phyloP scores from a whole-genome alignment of 2,797 vertebrate species.

The Anolis apletophallus region DNA sequence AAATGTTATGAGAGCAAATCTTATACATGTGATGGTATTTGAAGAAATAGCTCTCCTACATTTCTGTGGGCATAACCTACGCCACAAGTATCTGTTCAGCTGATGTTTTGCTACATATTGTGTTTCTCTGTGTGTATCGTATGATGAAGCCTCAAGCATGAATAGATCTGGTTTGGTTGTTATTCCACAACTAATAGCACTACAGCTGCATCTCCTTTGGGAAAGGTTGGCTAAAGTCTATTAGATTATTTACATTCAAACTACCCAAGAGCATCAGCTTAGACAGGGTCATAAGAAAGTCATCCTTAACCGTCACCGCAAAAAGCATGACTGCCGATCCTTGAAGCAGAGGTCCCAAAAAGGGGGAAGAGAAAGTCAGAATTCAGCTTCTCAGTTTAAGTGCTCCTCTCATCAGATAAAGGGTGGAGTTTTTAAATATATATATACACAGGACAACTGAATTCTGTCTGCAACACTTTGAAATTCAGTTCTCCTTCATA shows the following conservation, averaged over 20 bases:
- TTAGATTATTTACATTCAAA: conserved; percentile 59
- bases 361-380: conserved; percentile 55
- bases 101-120: conserved; percentile 13
- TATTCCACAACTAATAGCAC: conserved; percentile 40
- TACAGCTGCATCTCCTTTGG: conserved; percentile 24
- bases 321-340: conserved; percentile 59
- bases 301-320: conserved; percentile 48
- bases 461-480: conserved; percentile 56
- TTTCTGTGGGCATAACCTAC: conserved; percentile 41
- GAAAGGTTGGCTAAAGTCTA: conserved; percentile 51
- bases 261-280: conserved; percentile 51
- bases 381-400: conserved; percentile 56
- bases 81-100: conserved; percentile 17
- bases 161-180: conserved; percentile 30
- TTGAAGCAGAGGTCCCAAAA: conserved; percentile 54
- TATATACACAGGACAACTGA: conserved; percentile 45
- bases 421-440: conserved; percentile 59
- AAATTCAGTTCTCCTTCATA: conserved; percentile 60
- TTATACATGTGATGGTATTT: not conserved
- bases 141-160: conserved; percentile 29
- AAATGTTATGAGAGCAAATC: not conserved
- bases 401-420: conserved; percentile 59
- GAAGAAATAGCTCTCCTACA: conserved; percentile 18
- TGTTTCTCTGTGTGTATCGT: conserved; percentile 1
- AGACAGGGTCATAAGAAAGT: conserved; percentile 54